Base-by-base conservation (phyloP, 2,888 invertebrate genomes). In the Dynastes tityus region DNA sequence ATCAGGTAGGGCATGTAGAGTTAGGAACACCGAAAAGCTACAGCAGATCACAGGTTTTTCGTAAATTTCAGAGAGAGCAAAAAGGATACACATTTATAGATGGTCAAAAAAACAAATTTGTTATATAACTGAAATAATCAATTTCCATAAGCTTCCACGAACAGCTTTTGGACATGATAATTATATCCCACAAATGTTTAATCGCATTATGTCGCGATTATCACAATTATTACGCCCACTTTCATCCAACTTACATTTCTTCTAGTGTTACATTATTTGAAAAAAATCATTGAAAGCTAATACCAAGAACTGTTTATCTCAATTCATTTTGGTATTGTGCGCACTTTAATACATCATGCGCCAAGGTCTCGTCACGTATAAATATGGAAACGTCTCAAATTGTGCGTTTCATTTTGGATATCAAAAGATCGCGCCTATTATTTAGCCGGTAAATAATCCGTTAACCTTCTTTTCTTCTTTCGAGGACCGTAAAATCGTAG, bases 401-500 rank as follows among this genome's bases (percentile, higher is more conserved):
- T 49, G 49, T 22, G 49, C 45, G 68, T 68, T 68, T 68, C 68
- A 22, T 68, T 68, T 68, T 68, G 68, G 68, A 68, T 49, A 68
- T 49, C 68, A 49, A 45, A 68, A 68, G 68, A 68, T 68, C 49
- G 68, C 68, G 68, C 51, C 68, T 27, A 68, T 68, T 68, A 68
- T 68, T 49, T 45, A 13, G 22, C 51, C 16, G 27, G 65, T 45
- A 51, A 68, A 68, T 29, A 68, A 68, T 68, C 68, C 68, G 49
- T 68, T 49, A 68, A 49, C 27, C 68, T 49, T 45, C 45, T 45
- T 68, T 51, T 51, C 68, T 68, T 27, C 68, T 51, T 49, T 68
- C 51, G 68, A 49, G 9, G 22, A 68, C 68, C 49, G 16, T 58
- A 55, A 71, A 55, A 71, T 55, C 58, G 55, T 55, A 58, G 55